Percentiles rank a stretch among this genome's conserved stretches.
These are phyloP conservation scores for Propithecus coquereli DNA, from an alignment of 2,113 vertebrate genomes.

Conservation along the genomic window DNA sequence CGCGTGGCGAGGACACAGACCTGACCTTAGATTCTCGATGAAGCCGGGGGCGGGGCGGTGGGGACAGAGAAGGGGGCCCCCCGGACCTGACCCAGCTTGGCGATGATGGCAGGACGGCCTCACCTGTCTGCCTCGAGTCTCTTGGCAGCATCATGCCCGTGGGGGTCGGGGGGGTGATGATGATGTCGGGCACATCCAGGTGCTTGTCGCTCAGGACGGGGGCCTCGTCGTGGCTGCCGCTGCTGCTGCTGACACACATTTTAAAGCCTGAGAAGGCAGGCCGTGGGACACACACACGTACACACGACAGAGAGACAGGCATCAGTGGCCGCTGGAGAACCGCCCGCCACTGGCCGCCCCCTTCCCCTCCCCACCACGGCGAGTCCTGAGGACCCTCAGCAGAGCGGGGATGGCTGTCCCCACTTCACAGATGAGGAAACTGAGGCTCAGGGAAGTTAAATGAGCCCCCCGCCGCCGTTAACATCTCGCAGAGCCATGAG, in stretches of 20 bases:
- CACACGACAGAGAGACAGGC: constrained; percentile 14
- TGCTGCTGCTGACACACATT: constrained; percentile 75
- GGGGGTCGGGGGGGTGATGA: constrained; percentile 84
- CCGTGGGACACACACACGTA: constrained; percentile 9
- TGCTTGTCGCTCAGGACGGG: background rate
- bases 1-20: background rate
- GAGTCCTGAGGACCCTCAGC: background rate
- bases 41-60: background rate
- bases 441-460: rapidly evolving
- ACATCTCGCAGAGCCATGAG: background rate
- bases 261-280: constrained; percentile 78
- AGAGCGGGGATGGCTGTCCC: background rate
- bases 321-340: constrained; percentile 22
- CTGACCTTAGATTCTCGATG: background rate
- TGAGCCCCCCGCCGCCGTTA: background rate
- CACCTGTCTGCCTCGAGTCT: constrained; percentile 25
- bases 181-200: constrained; percentile 84
- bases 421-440: background rate
- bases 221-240: constrained; percentile 32
- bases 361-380: rapidly evolving
- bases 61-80: background rate
- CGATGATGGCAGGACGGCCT: rapidly evolving
- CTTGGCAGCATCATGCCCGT: constrained; percentile 74
- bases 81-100: background rate
- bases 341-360: background rate